Evolutionary conservation across 2,113 vertebrate genomes (phyloP).

Genomic region (Meles meles): DNA sequence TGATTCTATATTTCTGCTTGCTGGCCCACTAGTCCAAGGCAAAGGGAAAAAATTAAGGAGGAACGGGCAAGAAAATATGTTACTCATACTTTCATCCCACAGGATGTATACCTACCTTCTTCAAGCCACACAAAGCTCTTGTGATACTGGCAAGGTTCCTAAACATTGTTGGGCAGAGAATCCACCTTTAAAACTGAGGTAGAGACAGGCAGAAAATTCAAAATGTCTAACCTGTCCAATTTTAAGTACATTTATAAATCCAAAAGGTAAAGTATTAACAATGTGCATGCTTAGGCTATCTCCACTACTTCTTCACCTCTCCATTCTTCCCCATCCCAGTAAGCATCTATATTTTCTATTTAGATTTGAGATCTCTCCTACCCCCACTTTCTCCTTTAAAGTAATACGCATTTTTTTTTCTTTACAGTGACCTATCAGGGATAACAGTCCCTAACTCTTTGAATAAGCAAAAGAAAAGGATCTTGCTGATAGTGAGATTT

Average conservation of each 20-base stretch:
- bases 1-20: neutral
- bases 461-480: neutral
- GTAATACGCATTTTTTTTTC: neutral
- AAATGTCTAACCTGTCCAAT: neutral
- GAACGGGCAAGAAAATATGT: neutral
- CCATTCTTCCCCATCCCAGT: neutral
- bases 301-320: neutral
- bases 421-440: neutral
- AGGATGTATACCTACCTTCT: neutral
- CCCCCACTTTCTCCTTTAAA: neutral
- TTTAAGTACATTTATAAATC: neutral
- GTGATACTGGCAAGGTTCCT: neutral
- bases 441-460: constrained; percentile 1
- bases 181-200: neutral
- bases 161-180: neutral
- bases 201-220: neutral
- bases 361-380: neutral
- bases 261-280: neutral
- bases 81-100: neutral
- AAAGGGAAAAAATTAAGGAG: neutral
- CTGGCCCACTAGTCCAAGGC: neutral
- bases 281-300: neutral
- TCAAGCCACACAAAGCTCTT: neutral
- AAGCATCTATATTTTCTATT: neutral
- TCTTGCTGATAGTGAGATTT: neutral